Evolutionary conservation across 1,140 invertebrate species (phyloP).

Genomic region (Diachasmimorpha longicaudata): DNA sequence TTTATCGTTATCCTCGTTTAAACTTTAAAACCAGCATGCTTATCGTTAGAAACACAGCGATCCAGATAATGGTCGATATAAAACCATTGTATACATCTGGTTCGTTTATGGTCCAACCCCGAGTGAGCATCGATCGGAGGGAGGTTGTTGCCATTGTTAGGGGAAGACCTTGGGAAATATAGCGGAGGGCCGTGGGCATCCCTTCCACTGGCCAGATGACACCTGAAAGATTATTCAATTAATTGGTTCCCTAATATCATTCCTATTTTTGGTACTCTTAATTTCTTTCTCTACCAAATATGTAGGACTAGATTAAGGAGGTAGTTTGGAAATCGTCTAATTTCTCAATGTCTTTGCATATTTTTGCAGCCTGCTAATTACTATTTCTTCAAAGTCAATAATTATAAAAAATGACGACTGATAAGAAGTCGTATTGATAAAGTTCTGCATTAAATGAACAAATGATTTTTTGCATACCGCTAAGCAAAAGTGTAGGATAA

Average conservation of each 20-base stretch:
- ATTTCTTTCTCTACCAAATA: too few species aligned
- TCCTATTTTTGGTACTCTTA: too few species aligned
- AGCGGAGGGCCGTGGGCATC: slow-evolving; percentile 84
- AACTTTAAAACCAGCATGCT: slow-evolving; percentile 81
- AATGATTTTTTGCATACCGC: slow-evolving; percentile 61
- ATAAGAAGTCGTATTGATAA: too few species aligned
- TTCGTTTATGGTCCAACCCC: slow-evolving; percentile 85
- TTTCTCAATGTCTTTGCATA: too few species aligned
- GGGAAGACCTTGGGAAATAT: slow-evolving; percentile 84
- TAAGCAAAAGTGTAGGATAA: slow-evolving; percentile 90
- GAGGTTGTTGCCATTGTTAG: slow-evolving; percentile 91
- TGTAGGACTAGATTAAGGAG: too few species aligned
- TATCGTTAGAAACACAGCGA: slow-evolving; percentile 81
- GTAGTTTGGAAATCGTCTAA: too few species aligned
- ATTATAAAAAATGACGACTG: too few species aligned
- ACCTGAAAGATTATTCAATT: slow-evolving; percentile 59
- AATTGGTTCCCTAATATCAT: not conserved
- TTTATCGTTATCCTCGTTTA: slow-evolving; percentile 70
- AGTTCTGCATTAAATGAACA: too few species aligned
- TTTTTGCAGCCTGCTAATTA: too few species aligned
- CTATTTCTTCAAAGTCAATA: too few species aligned
- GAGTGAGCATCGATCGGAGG: slow-evolving; percentile 84
- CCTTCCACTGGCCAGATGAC: slow-evolving; percentile 90
- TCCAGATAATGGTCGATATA: slow-evolving; percentile 87
- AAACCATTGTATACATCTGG: slow-evolving; percentile 88